Percentiles rank a stretch among this genome's conserved stretches.
Conservation (phyloP, 2,888 invertebrate genomes). For the Lasius platythorax region DNA sequence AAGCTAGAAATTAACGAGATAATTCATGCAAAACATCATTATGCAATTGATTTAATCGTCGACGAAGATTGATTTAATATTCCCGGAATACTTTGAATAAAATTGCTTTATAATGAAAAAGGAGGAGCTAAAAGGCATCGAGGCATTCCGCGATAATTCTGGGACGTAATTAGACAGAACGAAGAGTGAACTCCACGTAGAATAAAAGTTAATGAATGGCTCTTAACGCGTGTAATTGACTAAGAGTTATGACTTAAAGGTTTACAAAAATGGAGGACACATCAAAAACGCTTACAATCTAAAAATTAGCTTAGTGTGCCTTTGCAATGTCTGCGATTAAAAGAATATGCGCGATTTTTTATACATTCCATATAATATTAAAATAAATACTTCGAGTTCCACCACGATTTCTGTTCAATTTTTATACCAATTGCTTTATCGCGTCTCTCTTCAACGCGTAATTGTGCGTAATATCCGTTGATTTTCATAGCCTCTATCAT, state of each 20-base stretch:
- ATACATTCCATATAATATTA: background rate
- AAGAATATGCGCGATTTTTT: background rate
- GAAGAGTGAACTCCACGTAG: background rate
- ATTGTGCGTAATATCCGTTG: background rate
- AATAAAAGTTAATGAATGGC: background rate
- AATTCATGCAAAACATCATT: background rate
- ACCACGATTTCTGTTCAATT: background rate
- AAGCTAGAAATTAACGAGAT: background rate
- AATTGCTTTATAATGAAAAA: background rate
- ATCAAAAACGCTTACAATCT: background rate
- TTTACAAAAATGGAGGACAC: background rate
- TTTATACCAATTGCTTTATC: background rate
- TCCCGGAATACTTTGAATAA: background rate
- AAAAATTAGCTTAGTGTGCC: background rate
- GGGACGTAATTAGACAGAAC: background rate
- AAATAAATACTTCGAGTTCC: background rate
- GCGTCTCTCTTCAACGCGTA: no score
- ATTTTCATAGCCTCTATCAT: background rate
- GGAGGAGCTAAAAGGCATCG: background rate
- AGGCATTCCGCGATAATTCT: background rate
- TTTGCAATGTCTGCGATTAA: background rate
- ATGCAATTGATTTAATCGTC: background rate
- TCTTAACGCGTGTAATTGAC: background rate
- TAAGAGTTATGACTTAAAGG: background rate
- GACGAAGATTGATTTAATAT: background rate